Base-by-base conservation (phyloP, 2,113 vertebrate species). In the Phainopepla nitens region DNA sequence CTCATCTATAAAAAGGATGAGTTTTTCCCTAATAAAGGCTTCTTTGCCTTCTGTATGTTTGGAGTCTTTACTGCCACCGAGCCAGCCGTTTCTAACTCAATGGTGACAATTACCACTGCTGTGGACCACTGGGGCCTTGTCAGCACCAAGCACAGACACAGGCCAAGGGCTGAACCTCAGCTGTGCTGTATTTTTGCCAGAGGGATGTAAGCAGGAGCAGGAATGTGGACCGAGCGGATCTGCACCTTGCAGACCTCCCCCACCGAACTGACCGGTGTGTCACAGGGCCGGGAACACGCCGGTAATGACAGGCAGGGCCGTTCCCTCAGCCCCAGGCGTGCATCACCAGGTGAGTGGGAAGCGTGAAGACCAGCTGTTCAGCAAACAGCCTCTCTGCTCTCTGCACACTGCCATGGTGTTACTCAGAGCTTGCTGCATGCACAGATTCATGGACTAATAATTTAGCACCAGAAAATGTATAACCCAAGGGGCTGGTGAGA, bases 201-300 rank as follows among this genome's bases (percentile, higher is more conserved):
- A 66, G 35, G 71, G 39, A 27, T 7, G 36, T 3, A 28, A 25
- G 51, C 2, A 0, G 31, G 36, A 58, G 58, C 58, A 68, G 82
- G 82, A 84, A 82, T n/a, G 61, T 29, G 42, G 61, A 11, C 36
- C 35, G 70, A 60, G 39, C 57, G 25, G 86, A 31, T 17, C 7
- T 23, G 44, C 13, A 14, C 9, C 33, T 35, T n/a, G 31, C 72
- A 71, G 51, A 21, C 15, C 25, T 45, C 33, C 21, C 22, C 31
- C 49, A 71, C 21, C 72, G 13, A n/a, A 33, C 16, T 41, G 68
- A 18, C 2, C 0, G 0, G 16, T 19, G 20, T 51, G 3, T 29
- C 2, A 3, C 45, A 42, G 58, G 39, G 58, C 44, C 0, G 1
- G 42, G 47, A 19, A 44, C 28, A 6, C 0, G 1, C 5, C 0